Conservation (phyloP, 2,113 vertebrate species). For the Mohoua ochrocephala region DNA sequence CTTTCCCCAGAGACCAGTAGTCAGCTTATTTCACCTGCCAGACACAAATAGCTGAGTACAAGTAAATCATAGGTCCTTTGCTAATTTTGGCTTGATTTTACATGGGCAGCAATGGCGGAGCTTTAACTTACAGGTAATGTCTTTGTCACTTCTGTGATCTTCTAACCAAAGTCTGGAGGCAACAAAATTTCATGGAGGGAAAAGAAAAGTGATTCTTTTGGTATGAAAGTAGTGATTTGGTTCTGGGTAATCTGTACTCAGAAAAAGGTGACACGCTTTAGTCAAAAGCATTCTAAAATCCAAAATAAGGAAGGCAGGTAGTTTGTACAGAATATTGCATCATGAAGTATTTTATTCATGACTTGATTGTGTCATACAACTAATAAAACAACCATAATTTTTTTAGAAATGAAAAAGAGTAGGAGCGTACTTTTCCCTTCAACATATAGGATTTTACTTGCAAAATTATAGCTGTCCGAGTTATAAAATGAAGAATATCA, state of each 20-base stretch:
- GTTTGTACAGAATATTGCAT: not conserved
- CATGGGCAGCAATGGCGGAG: not conserved
- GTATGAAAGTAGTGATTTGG: fast-evolving
- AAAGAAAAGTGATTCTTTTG: not conserved
- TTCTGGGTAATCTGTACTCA: not conserved
- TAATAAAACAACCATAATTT: not conserved
- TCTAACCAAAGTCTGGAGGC: not conserved
- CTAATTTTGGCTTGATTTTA: not conserved
- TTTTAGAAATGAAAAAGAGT: not conserved
- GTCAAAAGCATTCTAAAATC: not conserved
- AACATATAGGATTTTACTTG: not conserved
- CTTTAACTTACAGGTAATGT: not conserved
- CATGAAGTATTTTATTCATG: not conserved
- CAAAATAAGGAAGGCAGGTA: too few relatives aligned
- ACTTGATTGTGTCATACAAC: not conserved
- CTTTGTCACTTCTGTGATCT: not conserved
- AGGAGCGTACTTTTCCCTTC: fast-evolving
- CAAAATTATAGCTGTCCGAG: not conserved
- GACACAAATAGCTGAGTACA: not conserved
- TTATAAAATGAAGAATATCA: not conserved
- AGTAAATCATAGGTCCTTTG: not conserved
- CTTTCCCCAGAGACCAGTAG: not conserved
- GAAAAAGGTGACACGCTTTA: not conserved
- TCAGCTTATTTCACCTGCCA: not conserved
- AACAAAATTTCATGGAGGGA: not conserved